phyloP scores from a whole-genome alignment of 2,888 invertebrate species.

The Hesperia comma region DNA sequence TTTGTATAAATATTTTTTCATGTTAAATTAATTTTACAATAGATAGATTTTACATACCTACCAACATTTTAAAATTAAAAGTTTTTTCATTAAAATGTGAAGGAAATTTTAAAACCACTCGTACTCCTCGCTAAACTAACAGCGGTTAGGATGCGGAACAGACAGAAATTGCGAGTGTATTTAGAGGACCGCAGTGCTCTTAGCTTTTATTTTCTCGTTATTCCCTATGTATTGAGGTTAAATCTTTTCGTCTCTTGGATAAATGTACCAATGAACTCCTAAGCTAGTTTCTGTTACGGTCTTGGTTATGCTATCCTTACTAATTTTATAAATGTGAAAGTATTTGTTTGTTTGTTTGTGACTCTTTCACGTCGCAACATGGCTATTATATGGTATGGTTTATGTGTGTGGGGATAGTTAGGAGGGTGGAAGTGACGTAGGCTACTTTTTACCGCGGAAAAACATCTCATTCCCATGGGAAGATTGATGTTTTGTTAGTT shows the following conservation, averaged over 20 bases:
- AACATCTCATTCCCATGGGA: too few species aligned
- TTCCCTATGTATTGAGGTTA: constrained; percentile 10
- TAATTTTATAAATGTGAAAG: too few species aligned
- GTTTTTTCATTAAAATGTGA: constrained; percentile 33
- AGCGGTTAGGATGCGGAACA: constrained; percentile 35
- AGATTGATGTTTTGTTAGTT: too few species aligned
- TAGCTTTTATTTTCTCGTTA: constrained; percentile 24
- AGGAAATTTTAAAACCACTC: constrained; percentile 33
- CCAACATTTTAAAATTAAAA: constrained; percentile 30
- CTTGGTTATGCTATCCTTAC: too few species aligned
- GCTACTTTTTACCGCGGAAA: too few species aligned
- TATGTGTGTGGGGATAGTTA: too few species aligned
- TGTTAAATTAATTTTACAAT: constrained; percentile 23
- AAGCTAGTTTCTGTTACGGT: background rate
- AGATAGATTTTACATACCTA: constrained; percentile 29
- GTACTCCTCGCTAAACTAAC: constrained; percentile 21
- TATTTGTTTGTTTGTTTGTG: too few species aligned
- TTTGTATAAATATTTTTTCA: background rate
- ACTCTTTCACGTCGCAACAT: too few species aligned
- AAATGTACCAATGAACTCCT: background rate
- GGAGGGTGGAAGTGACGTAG: too few species aligned
- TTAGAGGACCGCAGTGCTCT: constrained; percentile 11
- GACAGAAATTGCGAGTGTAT: constrained; percentile 36
- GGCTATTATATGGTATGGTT: too few species aligned
- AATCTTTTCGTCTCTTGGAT: constrained; percentile 21